Evolutionary conservation across 2,888 invertebrate genomes (phyloP), one percentile per base, ranked within the genome.

Genomic region (Crioceris asparagi): DNA sequence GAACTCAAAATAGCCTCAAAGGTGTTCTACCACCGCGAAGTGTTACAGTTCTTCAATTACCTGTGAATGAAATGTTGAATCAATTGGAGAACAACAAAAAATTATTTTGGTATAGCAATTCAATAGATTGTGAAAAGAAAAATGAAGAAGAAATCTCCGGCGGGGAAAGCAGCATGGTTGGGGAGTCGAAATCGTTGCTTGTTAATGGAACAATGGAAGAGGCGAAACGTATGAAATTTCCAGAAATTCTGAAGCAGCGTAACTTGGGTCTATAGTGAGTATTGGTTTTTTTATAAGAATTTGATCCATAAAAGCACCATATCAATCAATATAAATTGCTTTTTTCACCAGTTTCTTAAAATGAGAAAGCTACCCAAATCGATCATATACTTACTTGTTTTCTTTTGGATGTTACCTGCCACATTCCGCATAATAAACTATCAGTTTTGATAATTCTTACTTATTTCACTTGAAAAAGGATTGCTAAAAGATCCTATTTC

Each of bases 11-110:
- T 55, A 72, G 70, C 30, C 61, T 85, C 6, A 72, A 72, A 46
- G 84, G 84, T 2, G 71, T 85, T 1, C 67, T 78, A 6, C 84
- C 85, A 15, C 85, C 84, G 7, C 83, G 83, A 1, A 81, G 79
- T 16, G 69, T 82, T 8, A 84, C 83, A 10, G 74, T 72, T 23
- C 65, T 79, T 16, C 76, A 79, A 49, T 67, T 75, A 36, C 77
- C 80, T 54, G 74, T 77, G 14, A 65, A 69, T 17, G 77, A 78
- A 54, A 77, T 80, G 61, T 68, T 84, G 12, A 65, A 70, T 14
- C 62, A 56, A 48, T 47, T 61, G 15, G 49, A 60, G 25, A 41
- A 41, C 10, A 61, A 62, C 43, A 51, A 51, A 35, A 40, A 47
- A 14, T 56, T 55, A 39, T 25, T 18, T 18, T 57, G 60, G 46